These are phyloP conservation scores for Phataginus tetradactyla DNA, from an alignment of 2,797 vertebrate species.

Conservation along the genomic window DNA sequence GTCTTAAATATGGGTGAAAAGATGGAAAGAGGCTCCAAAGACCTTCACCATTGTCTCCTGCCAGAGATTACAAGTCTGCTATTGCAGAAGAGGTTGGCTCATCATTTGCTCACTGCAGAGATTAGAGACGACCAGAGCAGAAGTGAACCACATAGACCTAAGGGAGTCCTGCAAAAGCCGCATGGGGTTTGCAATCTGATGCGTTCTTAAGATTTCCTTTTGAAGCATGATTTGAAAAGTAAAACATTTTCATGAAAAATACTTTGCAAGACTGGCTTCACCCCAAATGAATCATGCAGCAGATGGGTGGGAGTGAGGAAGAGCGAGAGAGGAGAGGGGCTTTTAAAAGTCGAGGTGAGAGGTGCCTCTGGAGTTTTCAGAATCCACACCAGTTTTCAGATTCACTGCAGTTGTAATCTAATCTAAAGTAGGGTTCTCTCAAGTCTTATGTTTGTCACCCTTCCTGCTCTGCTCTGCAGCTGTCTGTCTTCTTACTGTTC, in stretches of 20 bases:
- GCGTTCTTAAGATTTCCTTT: background rate
- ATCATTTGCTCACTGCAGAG: background rate
- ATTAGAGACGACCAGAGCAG: background rate
- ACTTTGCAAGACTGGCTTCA: background rate
- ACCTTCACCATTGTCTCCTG: background rate
- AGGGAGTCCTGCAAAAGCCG: background rate
- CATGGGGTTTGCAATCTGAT: fast-evolving
- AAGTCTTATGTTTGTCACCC: background rate
- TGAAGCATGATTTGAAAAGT: background rate
- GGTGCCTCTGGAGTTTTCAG: background rate
- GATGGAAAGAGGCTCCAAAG: background rate
- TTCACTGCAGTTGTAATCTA: background rate
- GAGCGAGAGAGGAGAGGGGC: background rate
- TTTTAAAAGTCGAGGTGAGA: background rate
- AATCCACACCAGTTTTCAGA: slow-evolving; percentile 36
- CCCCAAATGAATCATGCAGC: background rate
- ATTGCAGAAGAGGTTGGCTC: background rate
- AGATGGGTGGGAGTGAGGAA: background rate
- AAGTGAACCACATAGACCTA: background rate
- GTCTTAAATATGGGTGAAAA: background rate
- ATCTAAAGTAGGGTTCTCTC: slow-evolving; percentile 73
- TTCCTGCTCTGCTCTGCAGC: background rate
- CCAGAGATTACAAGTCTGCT: background rate
- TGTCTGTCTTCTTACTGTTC: background rate
- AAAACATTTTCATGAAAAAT: background rate